These are phyloP conservation scores for Olivierus martensii DNA, from an alignment of 1,140 invertebrate genomes.

Conservation along the genomic window DNA sequence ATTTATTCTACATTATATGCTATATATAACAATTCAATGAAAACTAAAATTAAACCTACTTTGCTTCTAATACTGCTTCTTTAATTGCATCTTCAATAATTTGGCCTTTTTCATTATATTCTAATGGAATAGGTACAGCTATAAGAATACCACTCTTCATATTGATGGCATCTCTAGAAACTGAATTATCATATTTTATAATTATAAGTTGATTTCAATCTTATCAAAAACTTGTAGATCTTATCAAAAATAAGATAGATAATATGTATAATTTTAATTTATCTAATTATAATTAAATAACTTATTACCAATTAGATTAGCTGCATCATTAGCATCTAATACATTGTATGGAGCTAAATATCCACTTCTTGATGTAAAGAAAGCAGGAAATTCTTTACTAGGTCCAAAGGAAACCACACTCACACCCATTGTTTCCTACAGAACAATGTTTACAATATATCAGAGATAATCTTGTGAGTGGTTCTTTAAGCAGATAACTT, in stretches of 20 bases:
- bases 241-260: too few relatives aligned
- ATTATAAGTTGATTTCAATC: too few relatives aligned
- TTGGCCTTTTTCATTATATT: constrained; percentile 38
- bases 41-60: constrained; percentile 20
- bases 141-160: constrained; percentile 69
- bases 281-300: too few relatives aligned
- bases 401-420: constrained; percentile 63
- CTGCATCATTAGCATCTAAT: constrained; percentile 26
- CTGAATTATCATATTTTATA: constrained; percentile 1
- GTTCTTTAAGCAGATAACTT: too few relatives aligned
- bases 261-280: too few relatives aligned
- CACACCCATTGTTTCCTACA: constrained; percentile 84
- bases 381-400: constrained; percentile 56
- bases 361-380: constrained; percentile 62
- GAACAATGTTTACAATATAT: too few relatives aligned
- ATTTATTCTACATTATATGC: too few relatives aligned
- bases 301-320: constrained; percentile 15
- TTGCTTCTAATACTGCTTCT: constrained; percentile 50
- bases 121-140: constrained; percentile 75
- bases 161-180: constrained; percentile 18
- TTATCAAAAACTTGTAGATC: too few relatives aligned
- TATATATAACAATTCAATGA: too few relatives aligned
- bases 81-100: constrained; percentile 51
- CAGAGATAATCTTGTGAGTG: too few relatives aligned
- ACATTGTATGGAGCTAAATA: constrained; percentile 53